Conservation (phyloP, 2,888 invertebrate species). For the Xanthia togata region DNA sequence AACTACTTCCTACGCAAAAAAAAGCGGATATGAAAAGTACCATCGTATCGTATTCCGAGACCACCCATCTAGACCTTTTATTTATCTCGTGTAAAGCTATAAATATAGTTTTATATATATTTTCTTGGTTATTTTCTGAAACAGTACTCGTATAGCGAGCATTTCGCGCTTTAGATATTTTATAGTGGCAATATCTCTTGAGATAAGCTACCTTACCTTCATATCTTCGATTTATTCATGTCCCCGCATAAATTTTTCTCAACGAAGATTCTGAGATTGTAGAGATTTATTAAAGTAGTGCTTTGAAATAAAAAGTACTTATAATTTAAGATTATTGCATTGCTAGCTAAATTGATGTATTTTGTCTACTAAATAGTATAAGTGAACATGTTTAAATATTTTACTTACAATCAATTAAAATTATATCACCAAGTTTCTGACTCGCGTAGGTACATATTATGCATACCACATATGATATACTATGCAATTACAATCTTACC, state of each 20-base stretch:
- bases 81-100: conserved; percentile 54
- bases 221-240: conserved; percentile 88
- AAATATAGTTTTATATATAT: conserved; percentile 69
- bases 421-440: neutral
- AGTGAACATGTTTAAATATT: neutral
- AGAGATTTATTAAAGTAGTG: conserved; percentile 46
- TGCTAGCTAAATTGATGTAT: conserved; percentile 17
- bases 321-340: conserved; percentile 20
- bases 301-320: conserved; percentile 35
- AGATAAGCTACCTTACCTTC: conserved; percentile 85
- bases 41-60: conserved; percentile 41
- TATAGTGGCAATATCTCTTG: conserved; percentile 84
- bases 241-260: conserved; percentile 83
- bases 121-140: conserved; percentile 71
- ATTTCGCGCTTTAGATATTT: conserved; percentile 80
- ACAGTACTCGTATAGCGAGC: conserved; percentile 66
- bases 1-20: conserved; percentile 46
- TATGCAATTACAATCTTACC: conserved; percentile 39
- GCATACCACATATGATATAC: neutral
- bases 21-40: conserved; percentile 47
- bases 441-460: neutral
- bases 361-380: neutral
- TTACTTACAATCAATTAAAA: neutral
- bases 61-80: conserved; percentile 55
- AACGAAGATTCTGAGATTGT: conserved; percentile 73